Evolutionary conservation across 2,888 invertebrate genomes (phyloP).

Genomic region (Caenorhabditis sp.): DNA sequence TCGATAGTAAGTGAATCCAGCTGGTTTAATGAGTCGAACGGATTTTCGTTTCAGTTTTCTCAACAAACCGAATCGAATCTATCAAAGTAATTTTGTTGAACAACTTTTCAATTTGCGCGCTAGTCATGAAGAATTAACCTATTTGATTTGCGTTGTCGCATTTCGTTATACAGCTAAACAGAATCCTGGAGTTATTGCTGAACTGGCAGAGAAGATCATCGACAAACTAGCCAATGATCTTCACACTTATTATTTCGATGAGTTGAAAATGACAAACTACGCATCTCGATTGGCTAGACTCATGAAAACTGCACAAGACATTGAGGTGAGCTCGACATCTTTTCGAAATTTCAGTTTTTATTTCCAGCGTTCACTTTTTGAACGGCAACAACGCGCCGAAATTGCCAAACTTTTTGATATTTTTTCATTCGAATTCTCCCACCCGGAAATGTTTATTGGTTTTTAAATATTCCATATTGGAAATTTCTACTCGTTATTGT

Average conservation of each 20-base stretch:
- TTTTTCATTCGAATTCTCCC: too few relatives aligned
- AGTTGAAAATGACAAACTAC: background rate
- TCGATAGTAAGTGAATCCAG: too few relatives aligned
- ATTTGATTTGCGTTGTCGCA: background rate
- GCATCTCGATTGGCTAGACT: background rate
- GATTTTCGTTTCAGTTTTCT: constrained; percentile 1
- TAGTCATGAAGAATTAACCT: constrained; percentile 1
- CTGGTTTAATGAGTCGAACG: too few relatives aligned
- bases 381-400: too few relatives aligned
- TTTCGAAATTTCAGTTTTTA: background rate
- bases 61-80: background rate
- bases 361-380: too few relatives aligned
- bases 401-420: too few relatives aligned
- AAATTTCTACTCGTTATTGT: too few relatives aligned
- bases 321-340: background rate
- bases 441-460: too few relatives aligned
- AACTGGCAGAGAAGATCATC: background rate
- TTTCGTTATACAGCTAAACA: background rate
- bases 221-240: constrained; percentile 3
- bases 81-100: background rate
- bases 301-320: background rate
- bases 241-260: constrained; percentile 3
- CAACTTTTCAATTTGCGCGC: background rate
- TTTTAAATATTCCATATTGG: too few relatives aligned
- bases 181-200: background rate